Evolutionary conservation across 2,797 vertebrate species (phyloP), one percentile per base, ranked within the genome.

Genomic region (Astyanax mexicanus): DNA sequence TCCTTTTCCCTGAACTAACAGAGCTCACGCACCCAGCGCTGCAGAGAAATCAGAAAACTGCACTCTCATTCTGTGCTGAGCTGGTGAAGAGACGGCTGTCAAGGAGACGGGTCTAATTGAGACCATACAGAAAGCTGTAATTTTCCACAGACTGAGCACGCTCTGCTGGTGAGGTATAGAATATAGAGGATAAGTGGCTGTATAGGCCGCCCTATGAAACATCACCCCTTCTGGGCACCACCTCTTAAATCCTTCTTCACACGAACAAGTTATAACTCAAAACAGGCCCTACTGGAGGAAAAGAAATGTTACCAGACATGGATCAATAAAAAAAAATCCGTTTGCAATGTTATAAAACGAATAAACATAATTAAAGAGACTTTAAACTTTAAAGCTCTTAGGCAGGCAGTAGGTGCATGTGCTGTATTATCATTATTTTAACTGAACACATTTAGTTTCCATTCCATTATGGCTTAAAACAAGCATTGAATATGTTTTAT

Each of bases 31-130:
- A 17, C 2, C 8, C 27, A n/a, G 13, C 4, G 54, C 54, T 32
- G 6, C 21, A 29, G 23, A 9, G 1, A 57, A 57, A 32, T 32
- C 35, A 29, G 15, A 49, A 87, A 87, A 81, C 70, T 83, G 89
- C 84, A 0, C 62, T 88, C 83, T 88, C 85, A 88, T 84, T 35
- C 57, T 40, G 70, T n/a, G n/a, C n/a, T n/a, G 19, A 55, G 54
- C 49, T 70, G 38, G 61, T 72, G 7, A 40, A 21, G 13, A 61
- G 79, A 83, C 81, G 78, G 78, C 10, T 32, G 57, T 79, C 60
- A 55, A 77, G 77, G 38, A 78, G 51, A 54, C 57, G 10, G 27
- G 69, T 35, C 78, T 88, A 85, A 88, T 85, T 87, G 77, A 88
- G 78, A 87, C 81, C 86, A 86, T 84, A 76, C 79, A 54, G 3